A percentile compares a stretch with the other conserved stretches of the same genome.
Conservation (phyloP, 1,140 invertebrate genomes). For the Meloidogyne hapla region DNA sequence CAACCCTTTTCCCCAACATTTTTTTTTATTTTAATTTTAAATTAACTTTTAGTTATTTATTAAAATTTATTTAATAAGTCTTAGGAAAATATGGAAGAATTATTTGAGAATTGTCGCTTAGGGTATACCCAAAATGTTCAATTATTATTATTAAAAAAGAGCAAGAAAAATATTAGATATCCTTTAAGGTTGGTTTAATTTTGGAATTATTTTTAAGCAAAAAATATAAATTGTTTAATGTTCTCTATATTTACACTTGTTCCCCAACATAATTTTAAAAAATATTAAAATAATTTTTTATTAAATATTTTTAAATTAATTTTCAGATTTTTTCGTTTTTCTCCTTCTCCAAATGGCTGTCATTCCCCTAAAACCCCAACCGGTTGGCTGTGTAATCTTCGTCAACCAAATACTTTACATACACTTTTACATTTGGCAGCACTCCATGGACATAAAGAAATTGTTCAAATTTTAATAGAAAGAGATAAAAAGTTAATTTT, state of each 20-base stretch:
- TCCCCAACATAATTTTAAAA: too few relatives aligned
- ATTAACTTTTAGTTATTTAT: background rate
- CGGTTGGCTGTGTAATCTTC: constrained; percentile 46
- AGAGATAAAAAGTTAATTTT: constrained; percentile 64
- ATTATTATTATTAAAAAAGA: constrained; percentile 30
- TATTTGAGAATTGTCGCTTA: constrained; percentile 38
- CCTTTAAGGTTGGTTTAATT: constrained; percentile 29
- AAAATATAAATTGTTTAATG: too few relatives aligned
- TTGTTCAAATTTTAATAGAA: constrained; percentile 68
- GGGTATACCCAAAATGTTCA: constrained; percentile 35
- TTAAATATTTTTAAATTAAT: constrained; percentile 34
- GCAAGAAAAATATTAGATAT: constrained; percentile 31
- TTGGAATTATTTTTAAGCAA: constrained; percentile 11
- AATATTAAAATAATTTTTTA: too few relatives aligned
- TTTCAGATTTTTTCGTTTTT: constrained; percentile 3
- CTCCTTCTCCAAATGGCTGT: constrained; percentile 27
- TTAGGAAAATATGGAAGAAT: constrained; percentile 19
- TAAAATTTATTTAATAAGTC: background rate
- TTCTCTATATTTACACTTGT: too few relatives aligned
- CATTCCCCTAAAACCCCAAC: constrained; percentile 13
- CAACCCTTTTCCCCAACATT: too few relatives aligned
- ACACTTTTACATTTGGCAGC: constrained; percentile 90
- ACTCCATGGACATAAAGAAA: constrained; percentile 86
- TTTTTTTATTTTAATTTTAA: too few relatives aligned
- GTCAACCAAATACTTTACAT: constrained; percentile 74